Evolutionary conservation across 2,113 vertebrate genomes (phyloP).

Genomic region (Sprattus sprattus): DNA sequence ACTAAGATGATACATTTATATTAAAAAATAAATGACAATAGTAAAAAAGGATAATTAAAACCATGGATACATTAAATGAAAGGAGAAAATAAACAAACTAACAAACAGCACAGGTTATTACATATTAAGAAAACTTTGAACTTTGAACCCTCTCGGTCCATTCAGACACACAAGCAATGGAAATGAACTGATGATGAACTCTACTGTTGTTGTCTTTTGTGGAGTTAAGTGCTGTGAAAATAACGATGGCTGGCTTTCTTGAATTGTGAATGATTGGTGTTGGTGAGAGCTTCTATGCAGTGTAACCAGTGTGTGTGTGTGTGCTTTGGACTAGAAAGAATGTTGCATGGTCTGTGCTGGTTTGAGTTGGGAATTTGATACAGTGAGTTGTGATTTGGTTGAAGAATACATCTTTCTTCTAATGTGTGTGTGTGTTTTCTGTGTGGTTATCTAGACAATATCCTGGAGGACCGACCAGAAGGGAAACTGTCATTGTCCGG

Average conservation of each 20-base stretch:
- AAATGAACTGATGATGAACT: neutral
- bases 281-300: neutral
- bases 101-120: neutral
- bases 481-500: constrained; percentile 74
- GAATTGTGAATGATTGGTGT: neutral
- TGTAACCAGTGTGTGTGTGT: neutral
- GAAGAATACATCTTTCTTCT: neutral
- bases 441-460: constrained; percentile 79
- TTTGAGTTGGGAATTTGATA: neutral
- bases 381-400: neutral
- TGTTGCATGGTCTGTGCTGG: neutral
- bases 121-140: neutral
- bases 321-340: neutral
- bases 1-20: neutral
- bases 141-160: neutral
- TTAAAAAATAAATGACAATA: neutral
- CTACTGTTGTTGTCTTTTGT: neutral
- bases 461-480: constrained; percentile 93
- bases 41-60: neutral
- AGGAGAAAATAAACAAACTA: neutral
- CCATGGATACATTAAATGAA: neutral
- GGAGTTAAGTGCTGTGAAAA: neutral
- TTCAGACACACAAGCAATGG: neutral
- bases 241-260: neutral
- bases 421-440: neutral